Conservation (phyloP, 2,888 invertebrate genomes). For the Ommatoiulus sabulosus region DNA sequence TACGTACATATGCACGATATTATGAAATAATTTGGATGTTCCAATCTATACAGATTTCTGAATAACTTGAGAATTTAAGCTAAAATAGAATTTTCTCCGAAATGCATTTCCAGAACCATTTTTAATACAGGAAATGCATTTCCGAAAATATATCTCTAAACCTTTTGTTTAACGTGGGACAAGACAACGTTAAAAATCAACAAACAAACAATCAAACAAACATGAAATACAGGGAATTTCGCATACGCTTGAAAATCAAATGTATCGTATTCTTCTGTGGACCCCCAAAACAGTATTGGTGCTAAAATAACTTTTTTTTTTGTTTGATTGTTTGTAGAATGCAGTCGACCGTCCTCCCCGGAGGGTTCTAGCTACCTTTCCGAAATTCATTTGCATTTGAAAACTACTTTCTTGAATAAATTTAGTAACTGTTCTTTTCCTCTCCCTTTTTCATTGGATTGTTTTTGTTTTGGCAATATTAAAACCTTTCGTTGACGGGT, state of each 20-base stretch:
- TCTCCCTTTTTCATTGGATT: background rate
- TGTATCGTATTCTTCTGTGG: background rate
- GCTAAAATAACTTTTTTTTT: background rate
- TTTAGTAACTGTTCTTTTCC: conserved; percentile 3
- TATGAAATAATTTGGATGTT: too few relatives aligned
- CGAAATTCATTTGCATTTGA: background rate
- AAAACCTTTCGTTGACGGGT: conserved; percentile 10
- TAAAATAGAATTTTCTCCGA: too few relatives aligned
- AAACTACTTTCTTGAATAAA: background rate
- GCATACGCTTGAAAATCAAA: background rate
- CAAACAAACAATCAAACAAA: too few relatives aligned
- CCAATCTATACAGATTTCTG: too few relatives aligned
- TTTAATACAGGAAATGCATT: too few relatives aligned
- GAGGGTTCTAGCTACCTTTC: background rate
- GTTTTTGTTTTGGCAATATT: conserved; percentile 17
- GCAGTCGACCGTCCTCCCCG: background rate
- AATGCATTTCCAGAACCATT: too few relatives aligned
- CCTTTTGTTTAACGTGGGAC: too few relatives aligned
- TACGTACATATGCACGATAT: too few relatives aligned
- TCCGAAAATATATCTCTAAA: too few relatives aligned
- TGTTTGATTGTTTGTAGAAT: background rate
- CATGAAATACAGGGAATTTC: too few relatives aligned
- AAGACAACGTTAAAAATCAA: too few relatives aligned
- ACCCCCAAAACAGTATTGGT: background rate
- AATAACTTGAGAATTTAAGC: too few relatives aligned